These are phyloP conservation scores for Apostichopus leukothele DNA, from an alignment of 53 echinoderm and acorn worm genomes.

Conservation along the genomic window DNA sequence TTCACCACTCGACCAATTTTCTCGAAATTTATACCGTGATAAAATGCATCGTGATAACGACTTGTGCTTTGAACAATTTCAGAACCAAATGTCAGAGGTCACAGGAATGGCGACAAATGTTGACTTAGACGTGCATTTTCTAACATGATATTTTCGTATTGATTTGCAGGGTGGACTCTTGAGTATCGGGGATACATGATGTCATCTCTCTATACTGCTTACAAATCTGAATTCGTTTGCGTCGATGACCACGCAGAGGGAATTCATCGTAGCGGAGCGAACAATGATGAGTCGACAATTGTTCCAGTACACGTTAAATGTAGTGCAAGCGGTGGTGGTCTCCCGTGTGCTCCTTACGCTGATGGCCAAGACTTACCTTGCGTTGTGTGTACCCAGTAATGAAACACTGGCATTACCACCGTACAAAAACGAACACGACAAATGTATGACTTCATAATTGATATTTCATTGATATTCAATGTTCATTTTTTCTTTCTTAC, in stretches of 20 bases:
- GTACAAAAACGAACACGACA: too few species aligned
- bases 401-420: too few species aligned
- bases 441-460: too few species aligned
- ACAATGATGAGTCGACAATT: not conserved
- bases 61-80: too few species aligned
- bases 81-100: too few species aligned
- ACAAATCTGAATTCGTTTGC: conserved; percentile 7
- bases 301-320: not conserved
- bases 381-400: not conserved
- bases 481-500: too few species aligned
- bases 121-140: not conserved
- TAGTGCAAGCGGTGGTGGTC: not conserved
- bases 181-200: not conserved
- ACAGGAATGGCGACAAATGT: too few species aligned
- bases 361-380: not conserved
- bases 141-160: not conserved
- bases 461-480: too few species aligned
- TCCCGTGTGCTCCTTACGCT: conserved; percentile 5
- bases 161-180: not conserved
- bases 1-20: not conserved
- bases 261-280: conserved; percentile 4
- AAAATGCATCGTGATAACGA: too few species aligned
- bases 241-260: not conserved
- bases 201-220: not conserved
- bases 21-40: too few species aligned